Conservation (phyloP, 2,113 vertebrate species). For the Anas platyrhynchos region DNA sequence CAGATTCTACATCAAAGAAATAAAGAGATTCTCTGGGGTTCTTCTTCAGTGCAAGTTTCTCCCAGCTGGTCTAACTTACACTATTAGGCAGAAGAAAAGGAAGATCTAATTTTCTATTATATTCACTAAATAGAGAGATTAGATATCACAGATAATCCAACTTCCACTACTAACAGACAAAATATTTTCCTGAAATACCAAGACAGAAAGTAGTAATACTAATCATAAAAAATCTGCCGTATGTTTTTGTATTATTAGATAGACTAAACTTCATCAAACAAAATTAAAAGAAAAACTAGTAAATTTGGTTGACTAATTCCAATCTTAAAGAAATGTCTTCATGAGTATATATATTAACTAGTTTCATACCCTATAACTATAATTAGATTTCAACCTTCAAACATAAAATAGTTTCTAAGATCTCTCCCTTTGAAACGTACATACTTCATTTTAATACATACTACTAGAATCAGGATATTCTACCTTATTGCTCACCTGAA, state of each 20-base stretch:
- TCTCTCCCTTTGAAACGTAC: background rate
- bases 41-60: background rate
- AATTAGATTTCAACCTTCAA: background rate
- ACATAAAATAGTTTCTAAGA: background rate
- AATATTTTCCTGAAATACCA: background rate
- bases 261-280: background rate
- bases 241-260: background rate
- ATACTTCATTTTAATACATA: background rate
- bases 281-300: background rate
- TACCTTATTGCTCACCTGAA: background rate
- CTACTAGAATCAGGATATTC: background rate
- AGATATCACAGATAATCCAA: background rate
- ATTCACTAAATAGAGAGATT: background rate
- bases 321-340: background rate
- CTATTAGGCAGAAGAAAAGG: background rate
- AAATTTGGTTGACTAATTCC: background rate
- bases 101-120: background rate
- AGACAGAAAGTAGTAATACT: background rate
- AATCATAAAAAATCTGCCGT: background rate
- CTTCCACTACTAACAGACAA: background rate
- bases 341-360: background rate
- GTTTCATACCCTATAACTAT: background rate
- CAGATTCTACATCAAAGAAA: background rate
- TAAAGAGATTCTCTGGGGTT: background rate
- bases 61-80: background rate